A percentile compares a stretch with the other conserved stretches of the same genome.
phyloP scores from a whole-genome alignment of 2,113 vertebrate genomes.

The Sapayoa aenigma region DNA sequence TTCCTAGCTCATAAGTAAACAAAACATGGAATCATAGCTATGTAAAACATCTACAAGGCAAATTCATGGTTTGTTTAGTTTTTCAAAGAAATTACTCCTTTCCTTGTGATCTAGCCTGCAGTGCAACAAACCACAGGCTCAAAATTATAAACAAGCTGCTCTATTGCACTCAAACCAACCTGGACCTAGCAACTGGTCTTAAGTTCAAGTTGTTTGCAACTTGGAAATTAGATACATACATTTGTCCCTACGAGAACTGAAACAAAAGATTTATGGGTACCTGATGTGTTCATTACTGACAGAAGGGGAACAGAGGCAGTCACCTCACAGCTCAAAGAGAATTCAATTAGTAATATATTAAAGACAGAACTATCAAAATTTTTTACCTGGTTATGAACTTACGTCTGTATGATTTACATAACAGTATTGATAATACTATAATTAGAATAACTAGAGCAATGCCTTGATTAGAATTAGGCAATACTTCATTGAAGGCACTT shows the following conservation, averaged over 20 bases:
- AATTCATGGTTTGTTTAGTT: neutral
- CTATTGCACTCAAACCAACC: neutral
- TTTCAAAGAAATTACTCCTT: neutral
- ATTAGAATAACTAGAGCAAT: neutral
- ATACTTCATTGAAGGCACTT: neutral
- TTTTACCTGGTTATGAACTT: neutral
- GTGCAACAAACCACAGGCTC: neutral
- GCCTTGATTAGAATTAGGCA: neutral
- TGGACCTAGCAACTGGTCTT: neutral
- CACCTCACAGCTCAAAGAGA: neutral
- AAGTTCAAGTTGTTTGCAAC: neutral
- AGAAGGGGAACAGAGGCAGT: neutral
- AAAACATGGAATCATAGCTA: neutral
- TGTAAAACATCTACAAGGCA: neutral
- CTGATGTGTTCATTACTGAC: neutral
- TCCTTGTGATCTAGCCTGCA: neutral
- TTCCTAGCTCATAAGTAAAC: neutral
- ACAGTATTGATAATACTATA: neutral
- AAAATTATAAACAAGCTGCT: neutral
- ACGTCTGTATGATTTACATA: neutral
- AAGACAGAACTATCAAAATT: neutral
- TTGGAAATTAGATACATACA: neutral
- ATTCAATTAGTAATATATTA: neutral
- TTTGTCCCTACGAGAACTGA: neutral
- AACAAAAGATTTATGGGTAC: neutral